Conservation (phyloP, 2,888 invertebrate species). For the Nineta flava region DNA sequence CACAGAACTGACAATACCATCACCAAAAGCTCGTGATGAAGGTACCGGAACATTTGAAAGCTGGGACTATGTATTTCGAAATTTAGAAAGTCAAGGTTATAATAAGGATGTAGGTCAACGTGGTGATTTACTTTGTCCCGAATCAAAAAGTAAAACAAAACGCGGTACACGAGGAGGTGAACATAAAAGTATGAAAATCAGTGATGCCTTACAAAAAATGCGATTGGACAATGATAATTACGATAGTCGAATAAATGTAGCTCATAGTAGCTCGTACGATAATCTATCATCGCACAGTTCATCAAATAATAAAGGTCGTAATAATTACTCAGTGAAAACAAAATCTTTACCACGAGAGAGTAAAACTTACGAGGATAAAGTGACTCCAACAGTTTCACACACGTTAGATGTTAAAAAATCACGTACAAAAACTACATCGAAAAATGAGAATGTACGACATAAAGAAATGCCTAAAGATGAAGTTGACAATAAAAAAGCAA, state of each 20-base stretch:
- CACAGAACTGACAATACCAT: constrained; percentile 17
- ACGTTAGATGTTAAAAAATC: constrained; percentile 13
- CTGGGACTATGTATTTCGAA: constrained; percentile 69
- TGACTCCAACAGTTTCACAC: constrained; percentile 15
- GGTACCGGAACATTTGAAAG: constrained; percentile 53
- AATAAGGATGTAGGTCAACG: constrained; percentile 45
- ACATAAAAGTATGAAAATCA: constrained; percentile 34
- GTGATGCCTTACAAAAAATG: constrained; percentile 33
- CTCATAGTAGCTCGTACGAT: constrained; percentile 26
- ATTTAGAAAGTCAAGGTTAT: constrained; percentile 58
- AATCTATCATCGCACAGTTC: constrained; percentile 16
- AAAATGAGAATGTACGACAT: constrained; percentile 1
- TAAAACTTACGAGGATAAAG: background rate
- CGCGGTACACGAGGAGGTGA: constrained; percentile 28
- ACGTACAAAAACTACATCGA: background rate
- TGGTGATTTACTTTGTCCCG: constrained; percentile 41
- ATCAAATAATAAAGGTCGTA: constrained; percentile 1
- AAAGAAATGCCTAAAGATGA: constrained; percentile 7
- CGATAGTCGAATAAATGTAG: constrained; percentile 18
- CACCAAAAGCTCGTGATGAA: constrained; percentile 41
- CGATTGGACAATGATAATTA: constrained; percentile 24
- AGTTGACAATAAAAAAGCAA: constrained; percentile 3
- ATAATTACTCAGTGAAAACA: constrained; percentile 5
- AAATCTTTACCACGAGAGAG: constrained; percentile 9
- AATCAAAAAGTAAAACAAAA: constrained; percentile 29